Conservation (phyloP, 2,888 invertebrate genomes). For the Stenichneumon culpator region DNA sequence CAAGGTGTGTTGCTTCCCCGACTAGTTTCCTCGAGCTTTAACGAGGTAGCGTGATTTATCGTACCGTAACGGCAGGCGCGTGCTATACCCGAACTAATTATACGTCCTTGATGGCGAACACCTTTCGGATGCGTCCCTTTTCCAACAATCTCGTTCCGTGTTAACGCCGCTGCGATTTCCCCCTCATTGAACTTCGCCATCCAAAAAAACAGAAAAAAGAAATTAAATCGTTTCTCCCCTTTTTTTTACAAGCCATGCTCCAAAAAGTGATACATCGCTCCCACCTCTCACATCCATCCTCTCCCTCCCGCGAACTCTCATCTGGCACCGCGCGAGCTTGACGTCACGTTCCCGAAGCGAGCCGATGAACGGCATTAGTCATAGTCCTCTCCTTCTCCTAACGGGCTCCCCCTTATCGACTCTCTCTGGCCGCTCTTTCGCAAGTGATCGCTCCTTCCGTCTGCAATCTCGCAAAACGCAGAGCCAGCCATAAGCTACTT, state of each 20-base stretch:
- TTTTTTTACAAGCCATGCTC: not conserved
- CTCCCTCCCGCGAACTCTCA: not conserved
- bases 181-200: not conserved
- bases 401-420: slow-evolving; percentile 77
- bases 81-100: slow-evolving; percentile 22
- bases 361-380: slow-evolving; percentile 82
- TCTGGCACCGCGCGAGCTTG: slow-evolving; percentile 49
- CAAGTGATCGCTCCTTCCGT: slow-evolving; percentile 43
- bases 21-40: slow-evolving; percentile 10
- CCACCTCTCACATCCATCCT: slow-evolving; percentile 12
- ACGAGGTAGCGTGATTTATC: slow-evolving; percentile 35
- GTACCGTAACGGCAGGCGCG: slow-evolving; percentile 20
- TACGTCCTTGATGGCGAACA: slow-evolving; percentile 13
- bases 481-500: not conserved
- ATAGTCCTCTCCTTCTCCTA: slow-evolving; percentile 74
- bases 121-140: slow-evolving; percentile 5
- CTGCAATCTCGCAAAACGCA: slow-evolving; percentile 5
- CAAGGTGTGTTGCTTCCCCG: slow-evolving; percentile 3
- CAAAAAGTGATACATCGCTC: slow-evolving; percentile 39
- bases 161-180: not conserved
- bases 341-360: slow-evolving; percentile 80
- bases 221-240: not conserved
- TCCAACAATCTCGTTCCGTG: not conserved
- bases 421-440: slow-evolving; percentile 42
- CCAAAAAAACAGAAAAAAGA: not conserved